Conservation (phyloP, 2,888 invertebrate species). For the Archips crataeganus region DNA sequence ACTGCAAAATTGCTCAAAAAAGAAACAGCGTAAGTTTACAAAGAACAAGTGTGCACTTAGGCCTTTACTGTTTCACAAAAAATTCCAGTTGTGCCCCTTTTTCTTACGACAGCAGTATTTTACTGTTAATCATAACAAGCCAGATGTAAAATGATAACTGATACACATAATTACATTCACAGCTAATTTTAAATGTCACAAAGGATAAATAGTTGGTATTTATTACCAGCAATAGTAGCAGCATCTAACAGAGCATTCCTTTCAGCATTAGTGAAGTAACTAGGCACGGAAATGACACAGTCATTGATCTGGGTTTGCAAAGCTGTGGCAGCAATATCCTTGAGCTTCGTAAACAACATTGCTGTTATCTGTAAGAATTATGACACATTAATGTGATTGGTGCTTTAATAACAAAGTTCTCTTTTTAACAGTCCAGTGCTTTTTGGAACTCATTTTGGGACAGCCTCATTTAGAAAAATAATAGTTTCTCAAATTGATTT, state of each 20-base stretch:
- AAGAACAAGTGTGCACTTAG: too few relatives aligned
- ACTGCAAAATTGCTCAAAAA: too few relatives aligned
- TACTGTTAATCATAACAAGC: conserved; percentile 26
- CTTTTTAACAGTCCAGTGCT: too few relatives aligned
- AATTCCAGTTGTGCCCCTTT: too few relatives aligned
- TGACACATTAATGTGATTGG: not conserved
- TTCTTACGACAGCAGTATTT: too few relatives aligned
- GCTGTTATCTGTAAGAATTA: conserved; percentile 89
- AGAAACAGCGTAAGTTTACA: too few relatives aligned
- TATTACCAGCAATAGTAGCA: conserved; percentile 93
- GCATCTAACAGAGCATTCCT: conserved; percentile 96
- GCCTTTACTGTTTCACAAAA: too few relatives aligned
- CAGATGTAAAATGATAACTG: conserved; percentile 15
- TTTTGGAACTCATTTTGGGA: too few relatives aligned
- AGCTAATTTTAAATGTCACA: not conserved
- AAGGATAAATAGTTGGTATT: not conserved
- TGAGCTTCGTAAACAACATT: conserved; percentile 98
- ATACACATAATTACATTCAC: not conserved
- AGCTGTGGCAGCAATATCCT: conserved; percentile 94
- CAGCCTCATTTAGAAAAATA: too few relatives aligned
- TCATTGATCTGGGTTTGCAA: conserved; percentile 96
- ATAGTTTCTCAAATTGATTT: too few relatives aligned
- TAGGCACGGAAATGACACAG: conserved; percentile 97
- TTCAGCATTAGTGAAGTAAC: conserved; percentile 97
- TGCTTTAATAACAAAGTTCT: not conserved